Evolutionary conservation across 2,797 vertebrate species (phyloP), one percentile per base, ranked within the genome.

Genomic region (Zenarchopterus dispar): DNA sequence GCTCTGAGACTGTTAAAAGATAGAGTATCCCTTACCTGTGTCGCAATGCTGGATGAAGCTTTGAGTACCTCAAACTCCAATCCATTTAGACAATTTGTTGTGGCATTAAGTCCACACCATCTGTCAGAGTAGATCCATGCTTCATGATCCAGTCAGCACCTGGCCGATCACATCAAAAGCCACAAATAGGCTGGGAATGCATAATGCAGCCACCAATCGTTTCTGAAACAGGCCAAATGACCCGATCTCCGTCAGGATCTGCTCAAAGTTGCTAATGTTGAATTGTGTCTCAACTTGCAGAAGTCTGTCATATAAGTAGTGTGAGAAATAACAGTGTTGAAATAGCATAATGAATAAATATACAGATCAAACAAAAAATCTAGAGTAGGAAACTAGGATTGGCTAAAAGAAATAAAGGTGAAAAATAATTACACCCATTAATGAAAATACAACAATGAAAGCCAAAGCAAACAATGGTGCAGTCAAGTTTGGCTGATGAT

Each of bases 141-240:
- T 75, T 53, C 24, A 75, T 71, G 66, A 97, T 95, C 96, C 96
- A 98, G 87, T 85, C 62, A 11, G 94, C 26, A 97, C 84, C 44
- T 97, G 96, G 2, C 78, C 31, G 1, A 96, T 94, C 66, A 95
- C 80, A 54, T 93, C 94, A 48, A 95, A 95, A 7, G 91, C 56
- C 0, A 42, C 5, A 45, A 91, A 90, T 0, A 93, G 23, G 65
- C 56, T 88, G 2, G 93, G 89, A 39, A 95, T 16, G 36, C 90
- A 70, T 17, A 95, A 62, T 0, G 84, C 55, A n/a, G 93, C 43
- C 21, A 95, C 62, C 41, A 97, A 48, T 21, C 79, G 64, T 57
- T 93, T 88, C 86, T 99, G 96, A 66, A 96, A 97, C 0, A 65
- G 54, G 11, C 95, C 95, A 23, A 96, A 97, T 59, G 93, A 94